A percentile compares a stretch with the other conserved stretches of the same genome.
Evolutionary conservation across 2,113 vertebrate species (phyloP).

Genomic region (Ctenodactylus gundi): DNA sequence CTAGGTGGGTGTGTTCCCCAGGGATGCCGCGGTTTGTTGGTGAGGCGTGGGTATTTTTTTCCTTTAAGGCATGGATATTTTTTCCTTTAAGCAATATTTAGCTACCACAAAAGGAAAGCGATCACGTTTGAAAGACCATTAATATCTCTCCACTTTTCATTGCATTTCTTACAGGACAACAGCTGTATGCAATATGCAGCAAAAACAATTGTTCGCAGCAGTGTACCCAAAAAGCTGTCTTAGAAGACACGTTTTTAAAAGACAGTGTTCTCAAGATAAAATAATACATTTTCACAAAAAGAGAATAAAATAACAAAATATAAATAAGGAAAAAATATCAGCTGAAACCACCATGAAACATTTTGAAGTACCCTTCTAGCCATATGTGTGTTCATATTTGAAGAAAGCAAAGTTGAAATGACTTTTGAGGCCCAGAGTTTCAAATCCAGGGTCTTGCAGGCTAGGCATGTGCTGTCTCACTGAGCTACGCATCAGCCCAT

Average conservation of each 20-base stretch:
- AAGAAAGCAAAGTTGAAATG: not conserved
- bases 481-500: too few species aligned
- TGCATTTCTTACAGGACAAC: not conserved
- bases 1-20: constrained; percentile 65
- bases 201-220: not conserved
- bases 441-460: not conserved
- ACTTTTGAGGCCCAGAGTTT: not conserved
- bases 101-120: not conserved
- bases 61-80: not conserved
- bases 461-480: not conserved
- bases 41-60: not conserved
- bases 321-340: not conserved
- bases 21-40: not conserved
- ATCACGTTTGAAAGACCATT: not conserved
- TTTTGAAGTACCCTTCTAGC: not conserved
- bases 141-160: not conserved
- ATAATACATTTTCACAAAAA: constrained; percentile 8
- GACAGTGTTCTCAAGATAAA: not conserved
- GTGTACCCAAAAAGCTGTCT: not conserved
- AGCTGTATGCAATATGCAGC: not conserved
- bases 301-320: not conserved
- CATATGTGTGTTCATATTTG: not conserved
- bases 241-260: not conserved
- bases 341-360: not conserved
- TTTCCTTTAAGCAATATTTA: not conserved